These are phyloP conservation scores for Cynoglossus semilaevis DNA, from an alignment of 2,113 vertebrate genomes.

Conservation along the genomic window DNA sequence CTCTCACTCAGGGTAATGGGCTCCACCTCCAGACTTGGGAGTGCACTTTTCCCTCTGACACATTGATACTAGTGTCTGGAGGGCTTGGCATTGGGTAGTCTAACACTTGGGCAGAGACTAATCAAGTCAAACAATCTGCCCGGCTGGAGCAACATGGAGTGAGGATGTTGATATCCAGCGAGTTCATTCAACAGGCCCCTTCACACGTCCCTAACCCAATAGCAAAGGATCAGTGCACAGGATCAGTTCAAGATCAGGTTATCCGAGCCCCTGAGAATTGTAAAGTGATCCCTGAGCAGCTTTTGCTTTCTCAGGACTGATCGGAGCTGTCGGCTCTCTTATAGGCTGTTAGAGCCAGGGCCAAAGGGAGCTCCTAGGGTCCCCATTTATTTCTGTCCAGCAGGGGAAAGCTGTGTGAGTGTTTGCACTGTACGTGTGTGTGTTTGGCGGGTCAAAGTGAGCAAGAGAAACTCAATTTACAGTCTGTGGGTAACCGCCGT, in stretches of 20 bases:
- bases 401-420: constrained; percentile 26
- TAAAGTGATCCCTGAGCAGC: constrained; percentile 71
- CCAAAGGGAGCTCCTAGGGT: constrained; percentile 59
- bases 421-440: constrained; percentile 41
- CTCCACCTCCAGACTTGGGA: constrained; percentile 70
- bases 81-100: constrained; percentile 55
- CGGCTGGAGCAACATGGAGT: constrained; percentile 59
- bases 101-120: constrained; percentile 61
- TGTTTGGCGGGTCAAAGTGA: constrained; percentile 42
- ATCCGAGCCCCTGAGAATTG: constrained; percentile 75
- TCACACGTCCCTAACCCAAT: constrained; percentile 73
- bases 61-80: constrained; percentile 67
- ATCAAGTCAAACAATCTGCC: constrained; percentile 72
- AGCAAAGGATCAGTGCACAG: constrained; percentile 62
- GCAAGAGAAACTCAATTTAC: constrained; percentile 60
- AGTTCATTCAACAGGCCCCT: constrained; percentile 69
- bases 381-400: constrained; percentile 56
- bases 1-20: constrained; percentile 72
- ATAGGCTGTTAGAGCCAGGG: constrained; percentile 49
- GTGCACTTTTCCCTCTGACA: constrained; percentile 63
- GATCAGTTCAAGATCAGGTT: constrained; percentile 74
- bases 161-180: constrained; percentile 70
- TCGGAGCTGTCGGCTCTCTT: constrained; percentile 57
- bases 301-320: constrained; percentile 71
- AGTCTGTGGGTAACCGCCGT: constrained; percentile 57